These are phyloP conservation scores for Spatulosminthurus flaviceps DNA, from an alignment of 2,888 invertebrate genomes.

Conservation along the genomic window DNA sequence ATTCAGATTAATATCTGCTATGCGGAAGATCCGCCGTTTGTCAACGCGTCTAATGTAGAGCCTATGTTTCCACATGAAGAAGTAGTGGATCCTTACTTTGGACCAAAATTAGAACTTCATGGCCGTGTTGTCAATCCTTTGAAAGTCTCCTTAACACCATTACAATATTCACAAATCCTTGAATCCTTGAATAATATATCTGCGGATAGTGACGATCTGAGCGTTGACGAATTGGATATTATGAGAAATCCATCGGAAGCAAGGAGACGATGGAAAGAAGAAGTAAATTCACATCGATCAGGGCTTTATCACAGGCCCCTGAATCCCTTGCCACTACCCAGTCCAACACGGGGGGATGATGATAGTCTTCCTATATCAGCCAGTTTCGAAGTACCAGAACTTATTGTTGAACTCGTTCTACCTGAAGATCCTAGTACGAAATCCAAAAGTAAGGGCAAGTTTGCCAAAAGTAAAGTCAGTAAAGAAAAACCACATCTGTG, in stretches of 20 bases:
- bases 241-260: background rate
- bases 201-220: slow-evolving; percentile 56
- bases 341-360: slow-evolving; percentile 58
- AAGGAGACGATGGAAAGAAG: slow-evolving; percentile 57
- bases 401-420: slow-evolving; percentile 75
- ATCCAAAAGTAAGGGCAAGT: background rate
- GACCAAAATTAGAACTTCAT: slow-evolving; percentile 69
- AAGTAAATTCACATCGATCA: slow-evolving; percentile 29
- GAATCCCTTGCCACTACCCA: slow-evolving; percentile 57
- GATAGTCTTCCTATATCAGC: slow-evolving; percentile 67
- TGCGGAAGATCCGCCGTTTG: slow-evolving; percentile 64
- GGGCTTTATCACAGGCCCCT: slow-evolving; percentile 20
- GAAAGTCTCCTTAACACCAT: slow-evolving; percentile 84
- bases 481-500: slow-evolving; percentile 54
- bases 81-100: slow-evolving; percentile 59
- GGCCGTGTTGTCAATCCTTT: slow-evolving; percentile 85
- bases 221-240: slow-evolving; percentile 48
- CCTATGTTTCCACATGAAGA: slow-evolving; percentile 64
- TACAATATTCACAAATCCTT: slow-evolving; percentile 89
- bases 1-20: slow-evolving; percentile 76
- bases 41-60: slow-evolving; percentile 64
- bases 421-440: slow-evolving; percentile 40
- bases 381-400: slow-evolving; percentile 77
- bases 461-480: background rate
- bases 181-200: slow-evolving; percentile 71